These are phyloP conservation scores for Perca fluviatilis DNA, from an alignment of 2,113 vertebrate genomes.

Conservation along the genomic window DNA sequence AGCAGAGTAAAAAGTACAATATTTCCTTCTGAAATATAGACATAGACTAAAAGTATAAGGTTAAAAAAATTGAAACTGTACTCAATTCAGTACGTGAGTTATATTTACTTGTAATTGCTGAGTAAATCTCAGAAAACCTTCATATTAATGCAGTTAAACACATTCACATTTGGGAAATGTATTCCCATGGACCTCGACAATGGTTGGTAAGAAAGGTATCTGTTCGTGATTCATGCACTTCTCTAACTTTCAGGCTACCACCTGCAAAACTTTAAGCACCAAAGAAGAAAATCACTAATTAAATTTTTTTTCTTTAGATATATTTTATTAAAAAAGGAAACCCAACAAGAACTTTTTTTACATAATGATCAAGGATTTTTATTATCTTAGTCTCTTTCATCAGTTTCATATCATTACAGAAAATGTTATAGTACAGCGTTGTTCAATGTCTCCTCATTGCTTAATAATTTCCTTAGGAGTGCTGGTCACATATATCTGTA, in stretches of 20 bases:
- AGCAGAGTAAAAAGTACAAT: neutral
- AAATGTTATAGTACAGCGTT: constrained; percentile 99
- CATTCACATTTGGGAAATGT: constrained; percentile 11
- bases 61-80: neutral
- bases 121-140: neutral
- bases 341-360: constrained; percentile 86
- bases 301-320: constrained; percentile 71
- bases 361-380: constrained; percentile 99
- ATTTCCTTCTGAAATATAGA: neutral
- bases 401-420: constrained; percentile 99
- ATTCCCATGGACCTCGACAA: neutral
- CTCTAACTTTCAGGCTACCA: neutral
- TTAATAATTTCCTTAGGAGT: constrained; percentile 98
- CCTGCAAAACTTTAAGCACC: constrained; percentile 19
- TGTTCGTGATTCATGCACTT: constrained; percentile 10
- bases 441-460: constrained; percentile 98
- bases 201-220: neutral
- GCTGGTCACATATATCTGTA: constrained; percentile 99
- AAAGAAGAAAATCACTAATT: constrained; percentile 61
- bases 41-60: neutral
- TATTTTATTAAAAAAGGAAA: constrained; percentile 84
- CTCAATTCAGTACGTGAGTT: neutral
- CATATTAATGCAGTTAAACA: constrained; percentile 5
- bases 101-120: too few relatives aligned
- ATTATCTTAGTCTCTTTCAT: constrained; percentile 94